Base-by-base conservation (phyloP, 2,797 vertebrate genomes). In the Craterocephalus amniculus region DNA sequence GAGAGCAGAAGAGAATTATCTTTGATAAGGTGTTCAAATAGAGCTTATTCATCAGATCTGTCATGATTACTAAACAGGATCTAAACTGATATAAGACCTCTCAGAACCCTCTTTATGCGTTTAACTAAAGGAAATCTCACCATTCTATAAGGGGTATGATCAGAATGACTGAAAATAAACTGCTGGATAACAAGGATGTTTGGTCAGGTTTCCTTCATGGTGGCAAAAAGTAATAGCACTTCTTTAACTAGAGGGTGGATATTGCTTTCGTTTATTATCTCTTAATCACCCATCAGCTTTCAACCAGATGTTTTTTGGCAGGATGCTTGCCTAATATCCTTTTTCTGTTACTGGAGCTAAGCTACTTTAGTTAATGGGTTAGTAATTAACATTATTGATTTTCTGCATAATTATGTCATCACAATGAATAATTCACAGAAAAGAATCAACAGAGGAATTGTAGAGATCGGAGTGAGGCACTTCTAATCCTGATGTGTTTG, bases 351-450 rank as follows among this genome's bases (percentile, higher is more conserved):
- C 48, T 64, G 67, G 63, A 72, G 35, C 58, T 29, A 3, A 6
- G 54, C 58, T 31, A 54, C 49, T 61, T 74, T 6, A 1, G 63
- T 63, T 80, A 83, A 69, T 77, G 70, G 58, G n/a, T 67, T 38
- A 52, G 43, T 75, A 72, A 78, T 88, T 67, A 65, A 74, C 67
- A 59, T 56, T 79, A 87, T 83, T 78, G 72, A 86, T 82, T 84
- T 76, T 83, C 43, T 45, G 58, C 40, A 40, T 76, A 63, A 72
- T 54, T 59, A n/a, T 56, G 55, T 73, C 56, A 73, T 58, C 14
- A 9, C 9, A 58, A 74, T 72, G 59, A 74, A 77, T 73, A 26
- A 64, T 80, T 77, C 67, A 52, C 35, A 38, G 49, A 24, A 58
- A 13, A 9, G 52, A 55, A 73, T 78, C 49, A 72, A 70, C 59